These are phyloP conservation scores for Botia kubotai DNA, from an alignment of 2,797 vertebrate genomes.

Conservation along the genomic window DNA sequence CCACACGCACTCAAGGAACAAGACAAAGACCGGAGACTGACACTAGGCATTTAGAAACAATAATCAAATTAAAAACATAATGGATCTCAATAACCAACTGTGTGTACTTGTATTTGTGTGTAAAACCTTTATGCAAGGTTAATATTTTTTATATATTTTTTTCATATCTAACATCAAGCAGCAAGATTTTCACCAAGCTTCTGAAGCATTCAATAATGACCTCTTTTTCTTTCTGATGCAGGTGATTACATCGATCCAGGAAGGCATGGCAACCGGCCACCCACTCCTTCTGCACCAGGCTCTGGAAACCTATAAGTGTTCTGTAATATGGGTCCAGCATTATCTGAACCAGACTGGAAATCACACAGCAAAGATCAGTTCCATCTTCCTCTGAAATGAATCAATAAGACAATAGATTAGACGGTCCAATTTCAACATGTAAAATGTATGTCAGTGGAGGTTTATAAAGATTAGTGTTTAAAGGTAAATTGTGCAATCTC, in stretches of 20 bases:
- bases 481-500: neutral
- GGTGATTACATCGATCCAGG: conserved; percentile 87
- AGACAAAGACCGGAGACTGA: conserved; percentile 84
- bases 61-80: neutral
- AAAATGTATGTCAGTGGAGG: neutral
- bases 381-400: conserved; percentile 68
- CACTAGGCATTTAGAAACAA: conserved; percentile 34
- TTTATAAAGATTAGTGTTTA: neutral
- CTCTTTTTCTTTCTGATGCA: conserved; percentile 85
- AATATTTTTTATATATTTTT: neutral
- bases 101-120: neutral
- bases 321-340: conserved; percentile 88
- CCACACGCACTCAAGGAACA: conserved; percentile 88
- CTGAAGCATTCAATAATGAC: conserved; percentile 62
- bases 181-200: neutral
- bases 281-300: conserved; percentile 90
- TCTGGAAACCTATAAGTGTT: conserved; percentile 85
- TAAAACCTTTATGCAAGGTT: neutral
- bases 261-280: conserved; percentile 84
- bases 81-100: no score
- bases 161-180: no score
- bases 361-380: conserved; percentile 84
- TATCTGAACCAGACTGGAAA: conserved; percentile 87
- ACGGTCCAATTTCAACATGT: conserved; percentile 3
- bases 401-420: conserved; percentile 17